phyloP scores from a whole-genome alignment of 2,888 invertebrate genomes.

The Coenonympha arcania region DNA sequence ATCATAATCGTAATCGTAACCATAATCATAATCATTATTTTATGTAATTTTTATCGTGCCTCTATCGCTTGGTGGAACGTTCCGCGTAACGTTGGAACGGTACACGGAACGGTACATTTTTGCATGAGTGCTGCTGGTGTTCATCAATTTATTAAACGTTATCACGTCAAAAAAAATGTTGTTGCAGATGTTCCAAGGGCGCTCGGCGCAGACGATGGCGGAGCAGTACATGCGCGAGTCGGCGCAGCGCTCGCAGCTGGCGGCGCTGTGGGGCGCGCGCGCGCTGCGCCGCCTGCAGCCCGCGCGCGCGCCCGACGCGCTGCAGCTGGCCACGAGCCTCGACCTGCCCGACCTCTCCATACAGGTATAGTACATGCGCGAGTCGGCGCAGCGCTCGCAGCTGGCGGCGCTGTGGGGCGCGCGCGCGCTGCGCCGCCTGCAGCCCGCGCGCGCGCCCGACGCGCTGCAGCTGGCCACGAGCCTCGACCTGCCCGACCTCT shows the following conservation, averaged over 20 bases:
- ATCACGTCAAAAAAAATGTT: too few species aligned
- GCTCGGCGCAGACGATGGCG: constrained; percentile 77
- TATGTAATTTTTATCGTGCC: too few species aligned
- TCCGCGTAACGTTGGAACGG: too few species aligned
- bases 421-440: constrained; percentile 83
- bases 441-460: constrained; percentile 67
- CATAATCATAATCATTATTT: too few species aligned
- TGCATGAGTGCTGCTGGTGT: too few species aligned
- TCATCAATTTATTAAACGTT: too few species aligned
- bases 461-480: constrained; percentile 49
- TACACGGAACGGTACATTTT: too few species aligned
- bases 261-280: constrained; percentile 86
- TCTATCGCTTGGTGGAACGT: too few species aligned
- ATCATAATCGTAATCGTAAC: too few species aligned
- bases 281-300: constrained; percentile 84
- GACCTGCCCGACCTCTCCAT: constrained; percentile 47
- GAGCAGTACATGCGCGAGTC: constrained; percentile 79
- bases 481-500: constrained; percentile 44
- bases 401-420: constrained; percentile 87
- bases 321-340: constrained; percentile 47
- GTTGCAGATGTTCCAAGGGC: constrained; percentile 53
- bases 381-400: constrained; percentile 75
- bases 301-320: constrained; percentile 53
- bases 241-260: constrained; percentile 78
- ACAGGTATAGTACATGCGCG: constrained; percentile 78